Base-by-base conservation (phyloP, 2,797 vertebrate species). In the Gila robusta region DNA sequence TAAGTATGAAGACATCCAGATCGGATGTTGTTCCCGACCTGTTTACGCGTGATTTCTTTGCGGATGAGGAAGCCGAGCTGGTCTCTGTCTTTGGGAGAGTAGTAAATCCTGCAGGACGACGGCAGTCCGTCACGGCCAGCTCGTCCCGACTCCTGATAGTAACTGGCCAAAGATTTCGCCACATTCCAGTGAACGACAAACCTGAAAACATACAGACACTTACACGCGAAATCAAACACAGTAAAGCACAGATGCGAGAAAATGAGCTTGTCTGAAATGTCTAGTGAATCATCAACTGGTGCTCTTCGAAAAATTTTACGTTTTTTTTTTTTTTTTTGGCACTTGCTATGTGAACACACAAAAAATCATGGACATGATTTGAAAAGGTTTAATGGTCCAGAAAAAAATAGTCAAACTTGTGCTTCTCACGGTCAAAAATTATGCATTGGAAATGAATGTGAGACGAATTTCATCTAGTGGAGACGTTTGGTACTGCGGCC, bases 151-250 rank as follows among this genome's bases (percentile, higher is more conserved):
- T 99, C 98, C 85, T 99, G 98, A 93, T 99, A 99, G 94, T 99
- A 99, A 6, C 97, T 98, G 86, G 98, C 97, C 95, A 99, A 94
- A 0, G 98, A 99, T 89, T 99, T 99, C 0, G 98, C 97, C n/a
- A 99, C 92, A 92, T 99, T 99, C 98, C 98, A 99, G 23, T 99
- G 98, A 89, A 96, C 98, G 10, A 99, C 98, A 93, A 99, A 99
- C 88, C 98, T 99, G 89, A 23, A 32, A 81, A 54, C 35, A 86
- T 7, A 70, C 26, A 86, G 62, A 64, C n/a, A n/a, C n/a, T n/a
- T n/a, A n/a, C n/a, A n/a, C n/a, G n/a, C n/a, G n/a, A n/a, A n/a
- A n/a, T n/a, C n/a, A n/a, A n/a, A n/a, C n/a, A 82, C 9, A 54
- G 35, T n/a, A 6, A 64, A 64, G 35, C 21, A 77, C 32, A 39